Base-by-base conservation (phyloP, 2,888 invertebrate genomes). In the Drosophila neonasuta region DNA sequence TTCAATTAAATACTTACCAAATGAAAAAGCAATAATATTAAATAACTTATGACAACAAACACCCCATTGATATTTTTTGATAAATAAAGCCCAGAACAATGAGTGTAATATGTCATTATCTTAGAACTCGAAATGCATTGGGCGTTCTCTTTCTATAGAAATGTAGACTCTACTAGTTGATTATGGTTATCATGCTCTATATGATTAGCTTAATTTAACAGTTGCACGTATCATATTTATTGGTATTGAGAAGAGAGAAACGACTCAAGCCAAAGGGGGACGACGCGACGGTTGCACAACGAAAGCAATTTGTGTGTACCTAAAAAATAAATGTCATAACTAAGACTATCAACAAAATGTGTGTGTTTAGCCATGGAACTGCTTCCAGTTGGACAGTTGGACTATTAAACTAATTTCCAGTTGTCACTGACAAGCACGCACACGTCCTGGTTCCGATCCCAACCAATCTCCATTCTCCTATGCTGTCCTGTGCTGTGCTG, bases 391-490 rank as follows among this genome's bases (percentile, higher is more conserved):
- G 64, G 58, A 66, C 62, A 77, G 68, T 85, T 67, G 71, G 86
- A 85, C 87, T 82, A 87, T 82, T 87, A 82, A 82, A 82, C 81
- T 87, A 82, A 82, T 82, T 87, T 82, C 86, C 74, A 82, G 87
- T 87, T 87, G 86, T 85, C 81, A 87, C 66, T 77, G 81, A 64
- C 74, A 77, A 79, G 81, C 81, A 82, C 81, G 81, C 87, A 82
- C 81, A 71, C 56, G 55, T 71, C 50, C 62, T 56, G 48, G 20
- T 9, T 56, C 13, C 50, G 30, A 30, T 48, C 34, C 51, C 51
- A 10, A 30, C 24, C 11, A 50, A 45, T 36, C 6, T 5, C 3
- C 13, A 20, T 24, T 24, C 24, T 24, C 5, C 17, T 17, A 32
- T 32, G 9, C 32, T 10, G 8, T 9, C 32, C 20, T 51, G 32